Base-by-base conservation (phyloP, 1,140 invertebrate genomes). In the Camponotus floridanus region DNA sequence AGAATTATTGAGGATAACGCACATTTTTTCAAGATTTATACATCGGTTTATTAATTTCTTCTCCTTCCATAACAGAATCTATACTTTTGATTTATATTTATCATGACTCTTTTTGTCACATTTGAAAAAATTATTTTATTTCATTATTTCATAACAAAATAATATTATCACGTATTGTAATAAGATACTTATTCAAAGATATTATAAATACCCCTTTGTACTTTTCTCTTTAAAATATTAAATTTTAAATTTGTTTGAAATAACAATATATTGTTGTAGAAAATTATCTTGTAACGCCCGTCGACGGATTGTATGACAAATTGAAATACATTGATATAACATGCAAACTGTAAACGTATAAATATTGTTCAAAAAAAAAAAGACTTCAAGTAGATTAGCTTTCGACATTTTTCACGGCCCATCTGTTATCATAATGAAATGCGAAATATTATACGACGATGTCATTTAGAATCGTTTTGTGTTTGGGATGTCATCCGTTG, bases 391-490 rank as follows among this genome's bases (percentile, higher is more conserved):
- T 64, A 71, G 26, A 64, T 0, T n/a, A n/a, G 13, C 13, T 62
- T 8, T 76, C 7, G 51, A 39, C 2, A 65, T 57, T 62, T 80
- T 26, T 68, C 42, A 31, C 15, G 51, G 1, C 57, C 8, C 51
- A 18, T 85, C 31, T 65, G 21, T 13, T 11, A 33, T 0, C 8
- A 21, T 33, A n/a, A 85, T 21, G 55, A 79, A 57, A 45, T 13
- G 59, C 7, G 26, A 67, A 48, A 59, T 78, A 81, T 64, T 26
- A 21, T 18, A 36, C 61, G 26, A 13, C 31, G 1, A 2, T 51
- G 45, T 78, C 61, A 65, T 78, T 26, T 85, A 65, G 33, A 85
- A n/a, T 64, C 61, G 48, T 70, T 55, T 21, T 11, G 39, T 74
- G 61, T 73, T 39, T 31, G 31, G 67, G 51, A 0, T 62, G 79